Base-by-base conservation (phyloP, 1,140 invertebrate genomes). In the Muscidifurax raptorellus region DNA sequence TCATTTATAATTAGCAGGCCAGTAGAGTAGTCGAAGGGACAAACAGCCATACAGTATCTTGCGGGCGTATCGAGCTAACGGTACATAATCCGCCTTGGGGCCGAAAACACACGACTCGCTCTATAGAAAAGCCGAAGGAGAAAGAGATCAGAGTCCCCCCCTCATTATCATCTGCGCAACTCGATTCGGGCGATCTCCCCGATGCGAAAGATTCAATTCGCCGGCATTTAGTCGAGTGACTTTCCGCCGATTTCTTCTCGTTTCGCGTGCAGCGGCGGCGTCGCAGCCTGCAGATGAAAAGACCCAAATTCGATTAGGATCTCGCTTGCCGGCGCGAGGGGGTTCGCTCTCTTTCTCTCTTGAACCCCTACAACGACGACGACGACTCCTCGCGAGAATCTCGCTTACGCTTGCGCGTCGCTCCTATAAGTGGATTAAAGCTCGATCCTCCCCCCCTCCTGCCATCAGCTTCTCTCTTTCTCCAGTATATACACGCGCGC, bases 231-330 rank as follows among this genome's bases (percentile, higher is more conserved):
- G 69, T 44, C 69, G 47, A 82, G 69, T 82, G 80, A 82, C 80
- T 82, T 82, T 67, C 40, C 80, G 67, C 28, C 69, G 80, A 74
- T 82, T 82, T 82, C 80, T 74, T 59, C 25, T 6, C 69, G 67
- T 59, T 44, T 74, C 59, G 79, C 69, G 67, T 32, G 15, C 36
- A 28, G 44, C 44, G 15, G 15, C 44, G 44, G 15, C 44, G 44
- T 3, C 52, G 18, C 52, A 28, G 69, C 67, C n/a, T n/a, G n/a
- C 10, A 74, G 80, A 82, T 32, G 80, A 80, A 74, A 82, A 82
- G 80, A 74, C 27, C 80, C 69, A 72, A 82, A 82, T 74, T 82
- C 64, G 80, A 82, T 82, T 82, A 82, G 80, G 80, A 82, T 82
- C 80, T 59, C 25, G 59, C 22, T 40, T 40, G 25, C 12, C 25